These are phyloP conservation scores for Glaucopsyche alexis DNA, from an alignment of 2,888 invertebrate species.

Conservation along the genomic window DNA sequence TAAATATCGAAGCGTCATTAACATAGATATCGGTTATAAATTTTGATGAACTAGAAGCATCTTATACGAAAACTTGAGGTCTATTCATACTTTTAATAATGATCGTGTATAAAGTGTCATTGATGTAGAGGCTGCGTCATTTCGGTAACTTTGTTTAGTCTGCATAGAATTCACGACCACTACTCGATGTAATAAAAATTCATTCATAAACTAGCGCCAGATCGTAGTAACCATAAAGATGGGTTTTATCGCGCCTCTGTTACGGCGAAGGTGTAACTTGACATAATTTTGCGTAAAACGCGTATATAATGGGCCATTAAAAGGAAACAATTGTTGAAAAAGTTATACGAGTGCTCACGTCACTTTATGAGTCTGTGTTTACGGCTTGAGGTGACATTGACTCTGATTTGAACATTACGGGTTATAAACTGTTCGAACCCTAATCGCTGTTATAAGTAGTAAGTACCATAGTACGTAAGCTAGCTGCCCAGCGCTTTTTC, in stretches of 20 bases:
- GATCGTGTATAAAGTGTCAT: background rate
- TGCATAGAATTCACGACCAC: slow-evolving; percentile 22
- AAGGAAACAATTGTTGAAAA: slow-evolving; percentile 80
- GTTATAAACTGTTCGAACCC: slow-evolving; percentile 46
- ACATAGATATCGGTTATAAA: background rate
- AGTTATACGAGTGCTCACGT: slow-evolving; percentile 77
- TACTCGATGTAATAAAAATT: slow-evolving; percentile 63
- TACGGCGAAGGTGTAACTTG: slow-evolving; percentile 77
- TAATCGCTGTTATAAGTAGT: slow-evolving; percentile 4
- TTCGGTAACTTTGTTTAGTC: slow-evolving; percentile 5
- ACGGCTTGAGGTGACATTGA: slow-evolving; percentile 78
- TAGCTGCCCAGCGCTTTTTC: background rate
- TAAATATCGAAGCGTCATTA: background rate
- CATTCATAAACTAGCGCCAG: slow-evolving; percentile 73
- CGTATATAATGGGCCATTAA: slow-evolving; percentile 79
- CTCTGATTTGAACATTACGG: slow-evolving; percentile 76
- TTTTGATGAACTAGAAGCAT: background rate
- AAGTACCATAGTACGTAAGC: background rate
- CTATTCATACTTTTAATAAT: background rate
- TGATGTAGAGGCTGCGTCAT: background rate
- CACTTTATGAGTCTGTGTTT: slow-evolving; percentile 79
- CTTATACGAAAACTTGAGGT: background rate
- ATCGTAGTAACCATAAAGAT: slow-evolving; percentile 75
- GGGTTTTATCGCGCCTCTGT: slow-evolving; percentile 73
- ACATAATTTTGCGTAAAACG: slow-evolving; percentile 79